phyloP scores from a whole-genome alignment of 2,888 invertebrate genomes.

The Ischnura elegans region DNA sequence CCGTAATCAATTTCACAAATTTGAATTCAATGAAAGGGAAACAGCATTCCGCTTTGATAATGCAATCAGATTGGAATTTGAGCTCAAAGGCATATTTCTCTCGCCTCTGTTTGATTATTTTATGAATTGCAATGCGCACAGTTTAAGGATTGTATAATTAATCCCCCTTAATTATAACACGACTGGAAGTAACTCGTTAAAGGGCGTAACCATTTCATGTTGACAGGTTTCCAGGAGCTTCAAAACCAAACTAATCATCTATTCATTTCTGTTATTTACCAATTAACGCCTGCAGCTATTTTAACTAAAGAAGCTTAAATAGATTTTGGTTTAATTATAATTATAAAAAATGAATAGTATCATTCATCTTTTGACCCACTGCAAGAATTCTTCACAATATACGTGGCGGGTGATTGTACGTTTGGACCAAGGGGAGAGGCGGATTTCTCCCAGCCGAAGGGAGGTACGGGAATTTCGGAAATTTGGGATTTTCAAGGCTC shows the following conservation, averaged over 20 bases:
- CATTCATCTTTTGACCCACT: no score
- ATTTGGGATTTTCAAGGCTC: no score
- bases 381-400: no score
- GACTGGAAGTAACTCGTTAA: not conserved
- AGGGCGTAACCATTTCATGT: not conserved
- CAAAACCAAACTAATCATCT: not conserved
- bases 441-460: no score
- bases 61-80: not conserved
- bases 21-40: not conserved
- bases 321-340: no score
- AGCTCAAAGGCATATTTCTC: not conserved
- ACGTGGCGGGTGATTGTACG: no score
- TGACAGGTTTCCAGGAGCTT: not conserved
- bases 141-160: not conserved
- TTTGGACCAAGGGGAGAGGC: no score
- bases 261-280: not conserved
- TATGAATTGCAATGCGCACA: not conserved
- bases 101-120: not conserved
- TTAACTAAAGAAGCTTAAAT: not conserved
- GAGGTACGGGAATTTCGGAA: no score
- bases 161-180: not conserved
- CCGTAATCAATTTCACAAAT: not conserved
- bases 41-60: not conserved
- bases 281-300: not conserved
- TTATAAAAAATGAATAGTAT: no score